Evolutionary conservation across 2,113 vertebrate genomes (phyloP).

Genomic region (Genyomyrus donnyi): DNA sequence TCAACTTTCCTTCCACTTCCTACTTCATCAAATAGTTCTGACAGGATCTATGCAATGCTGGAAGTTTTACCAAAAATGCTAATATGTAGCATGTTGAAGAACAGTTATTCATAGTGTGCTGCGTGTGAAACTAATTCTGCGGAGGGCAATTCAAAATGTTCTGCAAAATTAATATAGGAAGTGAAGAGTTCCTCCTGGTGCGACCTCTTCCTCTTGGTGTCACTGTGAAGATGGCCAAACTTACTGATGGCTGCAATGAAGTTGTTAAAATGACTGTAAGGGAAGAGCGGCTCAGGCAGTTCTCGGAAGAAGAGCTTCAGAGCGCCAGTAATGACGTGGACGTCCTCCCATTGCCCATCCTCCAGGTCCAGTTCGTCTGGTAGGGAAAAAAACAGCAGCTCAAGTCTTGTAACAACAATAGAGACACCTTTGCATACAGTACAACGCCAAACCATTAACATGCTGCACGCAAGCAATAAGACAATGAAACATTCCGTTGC

Average conservation of each 20-base stretch:
- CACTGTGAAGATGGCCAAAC: slow-evolving; percentile 26
- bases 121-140: not conserved
- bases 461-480: not conserved
- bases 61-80: not conserved
- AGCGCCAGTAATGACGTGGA: slow-evolving; percentile 86
- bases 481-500: not conserved
- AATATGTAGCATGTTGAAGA: not conserved
- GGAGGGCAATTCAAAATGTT: not conserved
- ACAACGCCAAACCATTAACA: not conserved
- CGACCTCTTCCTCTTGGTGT: not conserved
- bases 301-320: slow-evolving; percentile 90
- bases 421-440: not conserved
- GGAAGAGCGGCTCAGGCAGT: slow-evolving; percentile 80
- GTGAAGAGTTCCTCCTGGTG: not conserved
- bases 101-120: not conserved
- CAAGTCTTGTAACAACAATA: not conserved
- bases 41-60: not conserved
- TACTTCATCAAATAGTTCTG: not conserved
- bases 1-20: not conserved
- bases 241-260: slow-evolving; percentile 81
- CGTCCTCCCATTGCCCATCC: slow-evolving; percentile 83
- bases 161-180: not conserved
- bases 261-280: slow-evolving; percentile 73
- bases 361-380: slow-evolving; percentile 85
- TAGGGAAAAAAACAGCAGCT: not conserved